Evolutionary conservation across 2,888 invertebrate species (phyloP).

Genomic region (Galerucella nymphaeae): DNA sequence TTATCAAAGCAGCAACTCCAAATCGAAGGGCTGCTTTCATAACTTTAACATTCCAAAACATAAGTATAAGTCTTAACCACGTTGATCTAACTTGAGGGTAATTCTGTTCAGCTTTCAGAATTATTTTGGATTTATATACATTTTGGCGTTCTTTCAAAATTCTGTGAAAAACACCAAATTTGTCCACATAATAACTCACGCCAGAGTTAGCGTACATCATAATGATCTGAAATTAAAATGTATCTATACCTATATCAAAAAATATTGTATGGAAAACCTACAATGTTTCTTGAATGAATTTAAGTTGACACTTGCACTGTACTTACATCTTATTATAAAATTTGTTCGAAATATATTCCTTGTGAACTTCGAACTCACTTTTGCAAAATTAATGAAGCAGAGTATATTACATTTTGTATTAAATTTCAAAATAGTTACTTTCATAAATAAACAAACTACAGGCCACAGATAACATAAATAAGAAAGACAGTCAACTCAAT

Average conservation of each 20-base stretch:
- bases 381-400: background rate
- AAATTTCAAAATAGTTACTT: no score
- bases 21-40: conserved; percentile 60
- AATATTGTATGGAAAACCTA: background rate
- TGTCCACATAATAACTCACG: conserved; percentile 49
- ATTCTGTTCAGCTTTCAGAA: conserved; percentile 19
- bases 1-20: conserved; percentile 59
- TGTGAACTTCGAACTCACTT: background rate
- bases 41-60: conserved; percentile 61
- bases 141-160: conserved; percentile 36
- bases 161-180: conserved; percentile 50
- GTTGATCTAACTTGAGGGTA: conserved; percentile 46
- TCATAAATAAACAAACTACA: background rate
- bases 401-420: background rate
- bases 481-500: no score
- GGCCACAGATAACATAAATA: no score
- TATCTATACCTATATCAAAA: background rate
- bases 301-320: no score
- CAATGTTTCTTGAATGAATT: no score
- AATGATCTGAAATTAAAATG: conserved; percentile 7
- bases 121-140: conserved; percentile 7
- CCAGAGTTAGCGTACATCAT: conserved; percentile 41
- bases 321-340: background rate
- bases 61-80: conserved; percentile 59
- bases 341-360: background rate